Base-by-base conservation (phyloP, 2,113 vertebrate species). In the Pseudois nayaur region DNA sequence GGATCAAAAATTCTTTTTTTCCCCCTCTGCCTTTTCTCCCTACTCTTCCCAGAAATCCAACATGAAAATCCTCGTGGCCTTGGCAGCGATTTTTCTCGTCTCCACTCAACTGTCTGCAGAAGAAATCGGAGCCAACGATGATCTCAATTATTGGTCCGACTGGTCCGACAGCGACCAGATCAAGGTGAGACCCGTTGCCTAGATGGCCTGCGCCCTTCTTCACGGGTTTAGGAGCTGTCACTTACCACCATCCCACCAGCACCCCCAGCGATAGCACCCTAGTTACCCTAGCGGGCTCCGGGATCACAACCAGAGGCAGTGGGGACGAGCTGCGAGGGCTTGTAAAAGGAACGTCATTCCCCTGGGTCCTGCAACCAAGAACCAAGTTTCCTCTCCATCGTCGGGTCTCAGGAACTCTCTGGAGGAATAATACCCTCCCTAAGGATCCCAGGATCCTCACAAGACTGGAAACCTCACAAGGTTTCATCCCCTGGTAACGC, bases 41-140 rank as follows among this genome's bases (percentile, higher is more conserved):
- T 12, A 16, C 52, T 55, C 78, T 71, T 50, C 8, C 62, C 95
- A 98, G 97, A 91, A 91, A 91, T 81, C 29, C 98, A 98, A 74
- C 96, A 99, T 99, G 99, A 99, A 99, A 97, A 98, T 99, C 88
- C 92, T 99, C 25, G 88, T 99, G 57, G 99, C 99, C 29, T 95
- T 99, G 93, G 98, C 99, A 13, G 98, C 99, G 91, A 96, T 99
- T 54, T 98, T 99, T 86, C 97, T 99, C 92, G 97, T 99, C 97
- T 98, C 99, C 52, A 98, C 98, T 8, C 99, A 99, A 97, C 99
- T 99, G 84, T 98, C 99, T 78, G 99, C 99, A 8, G 98, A 99
- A 83, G 99, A 99, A 82, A 98, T 98, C 45, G 98, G 98, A 31
- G 97, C 98, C 50, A 98, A 97, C 71, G 99, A 99, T 95, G 99